Percentiles rank a stretch among this genome's conserved stretches.
Evolutionary conservation across 2,113 vertebrate genomes (phyloP).

Genomic region (Macroglossus sobrinus): DNA sequence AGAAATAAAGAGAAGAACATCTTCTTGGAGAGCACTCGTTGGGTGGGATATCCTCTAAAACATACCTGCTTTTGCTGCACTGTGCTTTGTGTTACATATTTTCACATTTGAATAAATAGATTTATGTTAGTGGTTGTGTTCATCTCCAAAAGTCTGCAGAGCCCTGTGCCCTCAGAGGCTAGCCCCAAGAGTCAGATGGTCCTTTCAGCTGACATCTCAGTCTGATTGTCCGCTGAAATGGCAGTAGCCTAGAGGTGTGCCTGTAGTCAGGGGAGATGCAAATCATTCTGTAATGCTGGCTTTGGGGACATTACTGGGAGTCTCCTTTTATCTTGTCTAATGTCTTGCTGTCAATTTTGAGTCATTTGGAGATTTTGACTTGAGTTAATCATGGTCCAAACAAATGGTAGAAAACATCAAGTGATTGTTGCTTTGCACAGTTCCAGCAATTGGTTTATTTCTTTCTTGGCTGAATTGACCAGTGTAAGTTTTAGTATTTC

Average conservation of each 20-base stretch:
- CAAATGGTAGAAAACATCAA: not conserved
- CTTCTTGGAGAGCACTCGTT: not conserved
- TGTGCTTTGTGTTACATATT: not conserved
- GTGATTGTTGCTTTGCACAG: not conserved
- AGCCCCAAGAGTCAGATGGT: not conserved
- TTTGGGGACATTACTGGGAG: not conserved
- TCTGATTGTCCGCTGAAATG: not conserved
- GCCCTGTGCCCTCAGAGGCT: not conserved
- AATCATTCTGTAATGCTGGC: not conserved
- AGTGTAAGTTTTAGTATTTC: not conserved
- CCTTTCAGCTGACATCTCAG: not conserved
- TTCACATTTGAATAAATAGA: not conserved
- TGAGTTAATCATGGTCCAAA: not conserved
- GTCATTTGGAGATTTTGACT: slow-evolving; percentile 2
- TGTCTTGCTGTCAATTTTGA: not conserved
- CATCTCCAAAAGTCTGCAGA: not conserved
- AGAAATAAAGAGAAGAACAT: not conserved
- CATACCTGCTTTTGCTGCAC: not conserved
- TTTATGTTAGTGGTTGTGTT: not conserved
- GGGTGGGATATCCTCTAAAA: not conserved
- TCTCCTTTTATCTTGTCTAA: not conserved
- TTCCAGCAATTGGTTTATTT: not conserved
- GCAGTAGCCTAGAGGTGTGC: not conserved
- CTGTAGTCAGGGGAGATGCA: not conserved
- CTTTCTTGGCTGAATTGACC: not conserved